Evolutionary conservation across 2,888 invertebrate genomes (phyloP).

Genomic region (Cantharis rustica): DNA sequence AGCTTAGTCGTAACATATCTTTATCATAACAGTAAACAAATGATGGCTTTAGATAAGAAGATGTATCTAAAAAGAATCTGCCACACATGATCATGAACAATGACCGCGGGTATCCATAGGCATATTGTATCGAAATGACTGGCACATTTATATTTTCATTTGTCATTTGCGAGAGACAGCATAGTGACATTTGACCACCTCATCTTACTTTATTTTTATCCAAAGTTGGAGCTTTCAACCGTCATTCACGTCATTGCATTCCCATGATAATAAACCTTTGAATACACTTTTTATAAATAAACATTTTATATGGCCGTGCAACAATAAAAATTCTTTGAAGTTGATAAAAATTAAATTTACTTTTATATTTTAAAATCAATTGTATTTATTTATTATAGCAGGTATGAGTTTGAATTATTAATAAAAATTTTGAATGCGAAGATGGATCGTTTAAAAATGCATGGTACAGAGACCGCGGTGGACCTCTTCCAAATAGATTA

Average conservation of each 20-base stretch:
- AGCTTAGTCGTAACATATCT: constrained; percentile 15
- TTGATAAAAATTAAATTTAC: not conserved
- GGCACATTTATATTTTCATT: constrained; percentile 53
- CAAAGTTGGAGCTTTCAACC: constrained; percentile 41
- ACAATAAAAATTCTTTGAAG: constrained; percentile 27
- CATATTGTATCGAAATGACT: constrained; percentile 51
- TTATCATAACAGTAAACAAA: constrained; percentile 25
- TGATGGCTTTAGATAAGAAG: constrained; percentile 20
- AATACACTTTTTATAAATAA: constrained; percentile 22
- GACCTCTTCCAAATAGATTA: not conserved
- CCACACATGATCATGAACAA: constrained; percentile 46
- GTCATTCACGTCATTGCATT: constrained; percentile 43
- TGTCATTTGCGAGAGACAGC: constrained; percentile 53
- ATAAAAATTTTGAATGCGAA: not conserved
- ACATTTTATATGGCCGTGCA: constrained; percentile 20
- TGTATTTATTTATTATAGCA: not conserved
- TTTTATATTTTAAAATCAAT: not conserved
- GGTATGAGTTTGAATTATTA: not conserved
- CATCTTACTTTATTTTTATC: constrained; percentile 43
- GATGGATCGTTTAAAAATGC: not conserved
- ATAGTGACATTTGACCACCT: constrained; percentile 55
- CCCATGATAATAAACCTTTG: constrained; percentile 40
- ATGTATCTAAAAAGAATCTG: constrained; percentile 36
- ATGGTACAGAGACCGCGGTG: not conserved
- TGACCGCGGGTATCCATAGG: constrained; percentile 38